Evolutionary conservation across 1,140 invertebrate genomes (phyloP).

Genomic region (Metaphire vulgaris): DNA sequence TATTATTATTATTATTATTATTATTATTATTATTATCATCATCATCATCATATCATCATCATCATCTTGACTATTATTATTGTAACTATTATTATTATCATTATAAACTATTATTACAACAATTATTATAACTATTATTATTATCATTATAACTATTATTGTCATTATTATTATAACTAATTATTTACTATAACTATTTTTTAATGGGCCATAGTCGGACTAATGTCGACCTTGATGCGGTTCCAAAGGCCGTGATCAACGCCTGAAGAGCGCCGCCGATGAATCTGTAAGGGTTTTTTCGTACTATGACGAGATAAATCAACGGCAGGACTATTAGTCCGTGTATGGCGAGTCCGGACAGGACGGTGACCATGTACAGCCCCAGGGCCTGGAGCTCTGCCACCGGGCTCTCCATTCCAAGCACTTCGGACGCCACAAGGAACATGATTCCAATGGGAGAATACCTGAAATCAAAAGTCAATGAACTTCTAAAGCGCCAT

Average conservation of each 20-base stretch:
- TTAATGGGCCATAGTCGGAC: too few relatives aligned
- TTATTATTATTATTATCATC: too few relatives aligned
- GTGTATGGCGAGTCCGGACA: constrained; percentile 45
- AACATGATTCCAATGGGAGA: constrained; percentile 87
- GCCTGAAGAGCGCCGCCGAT: constrained; percentile 43
- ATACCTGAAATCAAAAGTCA: constrained; percentile 66
- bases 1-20: too few relatives aligned
- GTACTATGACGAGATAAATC: constrained; percentile 41
- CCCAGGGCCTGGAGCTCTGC: constrained; percentile 32
- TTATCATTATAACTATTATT: too few relatives aligned
- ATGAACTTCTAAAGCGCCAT: too few relatives aligned
- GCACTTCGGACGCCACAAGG: constrained; percentile 78
- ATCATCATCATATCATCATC: too few relatives aligned
- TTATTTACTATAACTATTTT: too few relatives aligned
- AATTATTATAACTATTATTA: too few relatives aligned
- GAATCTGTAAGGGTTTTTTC: constrained; percentile 46
- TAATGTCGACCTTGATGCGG: constrained; percentile 50
- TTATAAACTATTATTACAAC: too few relatives aligned
- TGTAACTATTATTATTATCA: too few relatives aligned
- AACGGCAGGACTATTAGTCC: constrained; percentile 46
- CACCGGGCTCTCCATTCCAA: constrained; percentile 68
- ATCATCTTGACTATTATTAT: too few relatives aligned
- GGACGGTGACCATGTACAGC: constrained; percentile 45
- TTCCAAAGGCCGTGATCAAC: constrained; percentile 46
- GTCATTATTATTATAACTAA: too few relatives aligned